Evolutionary conservation across 2,888 invertebrate genomes (phyloP).

Genomic region (Calliscelio sp.): DNA sequence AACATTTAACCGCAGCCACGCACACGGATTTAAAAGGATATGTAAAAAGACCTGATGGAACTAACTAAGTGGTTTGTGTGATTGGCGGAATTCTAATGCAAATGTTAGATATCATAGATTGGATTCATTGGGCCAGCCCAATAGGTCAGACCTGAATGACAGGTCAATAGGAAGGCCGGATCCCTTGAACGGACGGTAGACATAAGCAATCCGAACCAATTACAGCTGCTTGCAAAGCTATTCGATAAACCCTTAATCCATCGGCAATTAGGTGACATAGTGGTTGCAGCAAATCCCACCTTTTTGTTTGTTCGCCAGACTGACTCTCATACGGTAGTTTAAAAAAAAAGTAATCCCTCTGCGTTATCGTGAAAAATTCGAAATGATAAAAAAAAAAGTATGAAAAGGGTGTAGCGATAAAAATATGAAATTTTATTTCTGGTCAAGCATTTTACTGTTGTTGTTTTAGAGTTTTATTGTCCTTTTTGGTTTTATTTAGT

Average conservation of each 20-base stretch:
- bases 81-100: slow-evolving; percentile 64
- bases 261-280: slow-evolving; percentile 81
- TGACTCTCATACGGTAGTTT: background rate
- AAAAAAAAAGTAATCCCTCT: no score
- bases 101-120: slow-evolving; percentile 54
- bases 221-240: slow-evolving; percentile 62
- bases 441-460: no score
- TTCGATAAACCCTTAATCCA: slow-evolving; percentile 83
- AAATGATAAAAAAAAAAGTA: no score
- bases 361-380: no score
- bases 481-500: no score
- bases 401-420: no score
- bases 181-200: slow-evolving; percentile 38
- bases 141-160: slow-evolving; percentile 67
- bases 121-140: slow-evolving; percentile 26
- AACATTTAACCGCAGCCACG: background rate
- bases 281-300: slow-evolving; percentile 68
- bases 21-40: background rate
- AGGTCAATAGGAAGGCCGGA: slow-evolving; percentile 73
- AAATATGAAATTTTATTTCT: no score
- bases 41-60: slow-evolving; percentile 2
- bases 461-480: no score
- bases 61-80: slow-evolving; percentile 52
- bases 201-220: slow-evolving; percentile 71
- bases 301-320: slow-evolving; percentile 27